These are phyloP conservation scores for Tylochromis polylepis DNA, from an alignment of 2,113 vertebrate species.

Conservation along the genomic window DNA sequence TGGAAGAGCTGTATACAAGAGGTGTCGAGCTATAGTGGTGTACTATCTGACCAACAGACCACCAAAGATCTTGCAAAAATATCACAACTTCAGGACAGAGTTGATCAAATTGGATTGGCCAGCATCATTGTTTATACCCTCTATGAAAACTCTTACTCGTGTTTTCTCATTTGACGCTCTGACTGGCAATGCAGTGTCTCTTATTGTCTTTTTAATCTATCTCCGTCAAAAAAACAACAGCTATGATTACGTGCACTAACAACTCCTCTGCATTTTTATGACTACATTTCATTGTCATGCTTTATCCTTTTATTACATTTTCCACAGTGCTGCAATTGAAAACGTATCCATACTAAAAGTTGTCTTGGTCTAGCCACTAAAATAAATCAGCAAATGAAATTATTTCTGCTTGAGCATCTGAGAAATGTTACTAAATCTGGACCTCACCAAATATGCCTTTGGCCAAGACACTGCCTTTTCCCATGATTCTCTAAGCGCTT, in stretches of 20 bases:
- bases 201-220: not conserved
- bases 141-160: not conserved
- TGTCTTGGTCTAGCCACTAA: not conserved
- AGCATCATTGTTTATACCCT: not conserved
- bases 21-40: not conserved
- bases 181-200: not conserved
- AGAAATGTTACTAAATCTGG: constrained; percentile 34
- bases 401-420: constrained; percentile 49
- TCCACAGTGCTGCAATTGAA: not conserved
- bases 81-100: not conserved
- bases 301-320: not conserved
- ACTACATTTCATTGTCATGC: not conserved
- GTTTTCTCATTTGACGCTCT: not conserved
- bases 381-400: constrained; percentile 40
- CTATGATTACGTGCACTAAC: not conserved
- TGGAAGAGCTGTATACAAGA: not conserved
- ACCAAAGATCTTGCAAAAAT: not conserved
- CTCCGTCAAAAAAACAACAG: not conserved
- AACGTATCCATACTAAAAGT: not conserved
- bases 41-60: not conserved
- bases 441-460: constrained; percentile 19
- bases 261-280: not conserved
- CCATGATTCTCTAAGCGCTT: not conserved
- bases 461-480: not conserved
- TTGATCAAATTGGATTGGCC: not conserved